These are phyloP conservation scores for Sander vitreus DNA, from an alignment of 2,113 vertebrate species.

Conservation along the genomic window DNA sequence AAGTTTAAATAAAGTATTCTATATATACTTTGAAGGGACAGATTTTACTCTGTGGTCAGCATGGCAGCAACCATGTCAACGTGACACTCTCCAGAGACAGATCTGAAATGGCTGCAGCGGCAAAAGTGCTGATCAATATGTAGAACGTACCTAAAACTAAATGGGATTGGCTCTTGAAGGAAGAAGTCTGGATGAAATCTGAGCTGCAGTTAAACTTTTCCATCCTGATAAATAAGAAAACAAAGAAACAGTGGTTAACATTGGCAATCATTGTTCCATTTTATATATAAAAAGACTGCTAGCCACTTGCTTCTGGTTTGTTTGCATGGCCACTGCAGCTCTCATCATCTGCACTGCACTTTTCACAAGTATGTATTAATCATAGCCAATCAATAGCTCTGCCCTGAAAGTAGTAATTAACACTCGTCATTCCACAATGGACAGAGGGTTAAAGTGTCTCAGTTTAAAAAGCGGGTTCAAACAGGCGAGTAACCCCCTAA, in stretches of 20 bases:
- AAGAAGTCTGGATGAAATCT: neutral
- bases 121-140: slow-evolving; percentile 3
- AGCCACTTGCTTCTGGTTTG: neutral
- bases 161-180: neutral
- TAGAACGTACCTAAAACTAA: neutral
- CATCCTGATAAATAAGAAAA: slow-evolving; percentile 43
- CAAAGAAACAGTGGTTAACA: slow-evolving; percentile 33
- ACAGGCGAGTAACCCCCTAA: neutral
- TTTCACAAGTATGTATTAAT: neutral
- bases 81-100: too few relatives aligned
- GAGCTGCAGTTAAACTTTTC: slow-evolving; percentile 22
- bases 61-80: neutral
- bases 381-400: neutral
- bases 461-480: slow-evolving; percentile 37
- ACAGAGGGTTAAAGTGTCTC: slow-evolving; percentile 37
- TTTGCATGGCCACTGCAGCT: slow-evolving; percentile 6
- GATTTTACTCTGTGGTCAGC: slow-evolving; percentile 13
- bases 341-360: slow-evolving; percentile 22
- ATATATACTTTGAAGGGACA: slow-evolving; percentile 1
- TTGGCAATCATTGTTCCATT: neutral
- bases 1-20: slow-evolving; percentile 9
- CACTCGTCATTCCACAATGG: slow-evolving; percentile 28
- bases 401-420: slow-evolving; percentile 37
- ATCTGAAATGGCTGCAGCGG: slow-evolving; percentile 10
- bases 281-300: neutral